Percentiles rank a stretch among this genome's conserved stretches.
Conservation (phyloP, 92 coral and sea anemone genomes). For the Palythoa grandiflora region DNA sequence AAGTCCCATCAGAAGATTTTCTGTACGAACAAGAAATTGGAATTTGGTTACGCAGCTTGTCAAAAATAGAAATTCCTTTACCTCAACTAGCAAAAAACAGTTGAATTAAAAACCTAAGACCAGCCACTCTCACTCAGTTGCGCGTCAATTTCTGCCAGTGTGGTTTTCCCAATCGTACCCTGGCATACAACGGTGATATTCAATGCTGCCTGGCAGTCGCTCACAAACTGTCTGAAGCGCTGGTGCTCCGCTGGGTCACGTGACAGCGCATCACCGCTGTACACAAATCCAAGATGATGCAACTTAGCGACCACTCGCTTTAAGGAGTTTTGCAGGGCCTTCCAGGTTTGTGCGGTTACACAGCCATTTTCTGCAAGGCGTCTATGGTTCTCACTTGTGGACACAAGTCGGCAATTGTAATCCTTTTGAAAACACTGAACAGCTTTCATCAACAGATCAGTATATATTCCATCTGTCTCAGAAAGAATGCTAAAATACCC, state of each 20-base stretch:
- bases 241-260: constrained; percentile 53
- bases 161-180: constrained; percentile 65
- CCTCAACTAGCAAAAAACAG: not conserved
- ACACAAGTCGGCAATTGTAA: constrained; percentile 51
- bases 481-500: constrained; percentile 70
- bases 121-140: constrained; percentile 6
- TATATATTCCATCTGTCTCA: constrained; percentile 56
- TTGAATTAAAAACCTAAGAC: not conserved
- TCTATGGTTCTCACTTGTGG: not conserved
- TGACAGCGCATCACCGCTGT: constrained; percentile 49
- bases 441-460: constrained; percentile 66
- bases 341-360: constrained; percentile 70
- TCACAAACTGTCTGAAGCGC: constrained; percentile 56
- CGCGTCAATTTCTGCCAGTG: constrained; percentile 57
- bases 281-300: constrained; percentile 59
- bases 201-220: constrained; percentile 66
- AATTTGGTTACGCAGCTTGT: not conserved
- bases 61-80: not conserved
- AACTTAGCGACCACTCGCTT: constrained; percentile 38
- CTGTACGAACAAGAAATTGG: too few species aligned
- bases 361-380: constrained; percentile 67
- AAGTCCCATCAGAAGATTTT: not conserved
- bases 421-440: constrained; percentile 77
- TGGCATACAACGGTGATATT: constrained; percentile 50
- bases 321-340: constrained; percentile 55